phyloP scores from a whole-genome alignment of 30 jellyfish, hydroid and myxozoan genomes.

The Cassiopea xamachana region DNA sequence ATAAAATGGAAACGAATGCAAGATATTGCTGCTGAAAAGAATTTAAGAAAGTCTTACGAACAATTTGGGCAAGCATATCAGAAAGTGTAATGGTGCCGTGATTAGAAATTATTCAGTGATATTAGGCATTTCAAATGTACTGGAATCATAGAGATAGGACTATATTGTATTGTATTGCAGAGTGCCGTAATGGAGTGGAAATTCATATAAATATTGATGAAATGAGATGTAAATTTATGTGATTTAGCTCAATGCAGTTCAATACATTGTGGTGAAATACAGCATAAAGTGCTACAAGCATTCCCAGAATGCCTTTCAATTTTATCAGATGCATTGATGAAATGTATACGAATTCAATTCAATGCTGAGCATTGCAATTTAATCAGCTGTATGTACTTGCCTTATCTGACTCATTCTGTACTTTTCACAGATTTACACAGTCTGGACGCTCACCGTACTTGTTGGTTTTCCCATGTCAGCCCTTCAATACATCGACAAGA shows the following conservation, averaged over 20 bases:
- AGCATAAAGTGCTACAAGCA: neutral
- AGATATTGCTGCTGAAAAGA: no score
- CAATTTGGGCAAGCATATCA: no score
- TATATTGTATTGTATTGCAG: neutral
- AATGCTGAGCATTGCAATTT: no score
- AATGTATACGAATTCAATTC: no score
- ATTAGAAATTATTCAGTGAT: no score
- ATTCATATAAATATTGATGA: neutral
- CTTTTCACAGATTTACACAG: slow-evolving; percentile 45
- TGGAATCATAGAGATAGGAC: no score
- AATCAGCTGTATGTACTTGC: neutral
- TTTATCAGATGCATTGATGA: no score
- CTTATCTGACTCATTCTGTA: neutral
- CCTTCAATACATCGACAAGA: slow-evolving; percentile 10
- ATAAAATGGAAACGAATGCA: no score
- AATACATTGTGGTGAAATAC: neutral
- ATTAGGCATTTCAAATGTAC: no score
- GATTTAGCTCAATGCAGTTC: neutral
- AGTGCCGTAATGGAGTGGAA: neutral
- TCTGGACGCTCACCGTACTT: slow-evolving; percentile 65
- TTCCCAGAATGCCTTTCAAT: no score
- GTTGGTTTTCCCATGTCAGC: slow-evolving; percentile 63
- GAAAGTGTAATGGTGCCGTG: no score
- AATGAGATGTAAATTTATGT: neutral
- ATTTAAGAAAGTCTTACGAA: no score